phyloP scores from a whole-genome alignment of 2,797 vertebrate species.

The Percopsis omiscomaycus region DNA sequence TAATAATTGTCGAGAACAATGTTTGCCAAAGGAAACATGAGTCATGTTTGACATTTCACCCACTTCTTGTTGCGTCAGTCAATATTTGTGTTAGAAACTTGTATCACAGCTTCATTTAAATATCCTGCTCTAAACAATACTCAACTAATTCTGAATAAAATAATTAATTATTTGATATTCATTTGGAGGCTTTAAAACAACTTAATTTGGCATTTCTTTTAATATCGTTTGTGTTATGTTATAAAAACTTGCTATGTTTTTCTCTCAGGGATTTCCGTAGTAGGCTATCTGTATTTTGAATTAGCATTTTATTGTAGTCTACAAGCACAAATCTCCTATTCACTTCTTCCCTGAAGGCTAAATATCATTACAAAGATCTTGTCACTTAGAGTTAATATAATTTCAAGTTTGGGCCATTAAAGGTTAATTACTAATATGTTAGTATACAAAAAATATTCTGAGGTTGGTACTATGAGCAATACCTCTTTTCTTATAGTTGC shows the following conservation, averaged over 20 bases:
- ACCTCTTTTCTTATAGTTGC: background rate
- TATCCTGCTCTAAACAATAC: background rate
- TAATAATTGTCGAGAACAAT: background rate
- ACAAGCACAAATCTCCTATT: slow-evolving; percentile 44
- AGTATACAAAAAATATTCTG: too few relatives aligned
- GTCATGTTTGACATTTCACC: slow-evolving; percentile 25
- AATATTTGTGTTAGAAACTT: slow-evolving; percentile 1
- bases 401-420: too few relatives aligned
- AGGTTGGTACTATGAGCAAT: background rate
- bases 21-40: background rate
- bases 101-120: background rate
- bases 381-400: too few relatives aligned
- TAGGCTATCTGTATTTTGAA: slow-evolving; percentile 26
- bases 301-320: slow-evolving; percentile 15
- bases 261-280: slow-evolving; percentile 59
- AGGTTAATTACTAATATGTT: too few relatives aligned
- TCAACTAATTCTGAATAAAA: background rate
- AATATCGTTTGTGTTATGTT: slow-evolving; percentile 3
- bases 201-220: too few relatives aligned
- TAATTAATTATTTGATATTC: background rate
- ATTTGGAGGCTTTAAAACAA: background rate
- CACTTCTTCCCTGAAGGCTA: slow-evolving; percentile 3
- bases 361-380: too few relatives aligned
- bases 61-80: background rate
- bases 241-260: slow-evolving; percentile 34